Evolutionary conservation across 2,113 vertebrate genomes (phyloP).

Genomic region (Brachyhypopomus gauderio): DNA sequence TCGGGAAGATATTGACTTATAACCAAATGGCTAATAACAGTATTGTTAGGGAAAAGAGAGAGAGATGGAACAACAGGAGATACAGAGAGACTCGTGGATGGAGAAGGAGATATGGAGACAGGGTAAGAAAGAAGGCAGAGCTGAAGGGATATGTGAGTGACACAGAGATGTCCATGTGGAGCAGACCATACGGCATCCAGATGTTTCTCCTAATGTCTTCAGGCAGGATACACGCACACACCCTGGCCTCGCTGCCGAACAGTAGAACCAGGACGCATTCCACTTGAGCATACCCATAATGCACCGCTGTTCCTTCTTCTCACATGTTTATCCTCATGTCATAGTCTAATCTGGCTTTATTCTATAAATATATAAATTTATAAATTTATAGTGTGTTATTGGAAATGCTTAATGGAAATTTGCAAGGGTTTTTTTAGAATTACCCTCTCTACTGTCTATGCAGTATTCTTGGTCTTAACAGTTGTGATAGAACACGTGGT

Average conservation of each 20-base stretch:
- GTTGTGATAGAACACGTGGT: no score
- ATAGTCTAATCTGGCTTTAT: no score
- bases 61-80: neutral
- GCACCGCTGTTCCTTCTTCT: neutral
- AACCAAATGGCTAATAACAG: no score
- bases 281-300: neutral
- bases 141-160: slow-evolving; percentile 34
- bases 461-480: no score
- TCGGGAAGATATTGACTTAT: no score
- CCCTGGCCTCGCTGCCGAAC: slow-evolving; percentile 1
- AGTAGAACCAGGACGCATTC: slow-evolving; percentile 39
- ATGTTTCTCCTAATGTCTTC: slow-evolving; percentile 57
- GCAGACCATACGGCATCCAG: slow-evolving; percentile 62
- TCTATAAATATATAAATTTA: neutral
- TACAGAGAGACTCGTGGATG: neutral
- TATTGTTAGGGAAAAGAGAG: neutral
- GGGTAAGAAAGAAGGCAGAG: slow-evolving; percentile 1
- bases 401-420: neutral
- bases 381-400: neutral
- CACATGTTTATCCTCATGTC: neutral
- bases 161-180: slow-evolving; percentile 12
- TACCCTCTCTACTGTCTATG: no score
- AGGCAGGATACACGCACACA: slow-evolving; percentile 13
- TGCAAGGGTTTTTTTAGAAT: neutral
- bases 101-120: neutral